Conservation (phyloP, 2,888 invertebrate genomes). For the Augochlorella aurata region DNA sequence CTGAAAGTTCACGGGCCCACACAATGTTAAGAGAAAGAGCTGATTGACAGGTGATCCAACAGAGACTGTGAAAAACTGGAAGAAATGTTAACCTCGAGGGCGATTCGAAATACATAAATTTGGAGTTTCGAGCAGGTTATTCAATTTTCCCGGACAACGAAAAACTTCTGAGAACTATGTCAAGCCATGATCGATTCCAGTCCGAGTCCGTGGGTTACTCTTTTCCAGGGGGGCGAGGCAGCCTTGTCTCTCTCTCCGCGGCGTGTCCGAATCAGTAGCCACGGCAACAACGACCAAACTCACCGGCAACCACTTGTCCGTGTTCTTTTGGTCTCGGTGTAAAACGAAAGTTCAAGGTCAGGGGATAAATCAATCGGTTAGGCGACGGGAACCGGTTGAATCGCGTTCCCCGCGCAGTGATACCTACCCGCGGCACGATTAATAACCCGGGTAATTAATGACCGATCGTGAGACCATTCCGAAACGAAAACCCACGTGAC, state of each 20-base stretch:
- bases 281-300: constrained; percentile 80
- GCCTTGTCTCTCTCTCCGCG: constrained; percentile 14
- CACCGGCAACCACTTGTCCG: constrained; percentile 42
- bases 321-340: constrained; percentile 48
- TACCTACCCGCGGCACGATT: constrained; percentile 58
- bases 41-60: no score
- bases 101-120: no score
- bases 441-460: constrained; percentile 67
- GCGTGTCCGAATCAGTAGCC: constrained; percentile 65
- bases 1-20: no score
- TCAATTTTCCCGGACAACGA: no score
- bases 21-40: no score
- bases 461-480: constrained; percentile 56
- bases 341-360: constrained; percentile 65
- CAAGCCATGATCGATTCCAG: not conserved
- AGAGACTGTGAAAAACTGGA: no score
- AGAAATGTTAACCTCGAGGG: no score
- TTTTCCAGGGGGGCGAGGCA: not conserved
- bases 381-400: constrained; percentile 52
- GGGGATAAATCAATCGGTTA: constrained; percentile 63
- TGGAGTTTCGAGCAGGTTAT: no score
- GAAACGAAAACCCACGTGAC: constrained; percentile 50
- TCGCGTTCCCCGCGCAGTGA: constrained; percentile 58
- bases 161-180: not conserved
- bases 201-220: not conserved